Base-by-base conservation (phyloP, 2,797 vertebrate genomes). In the Dryobates pubescens region DNA sequence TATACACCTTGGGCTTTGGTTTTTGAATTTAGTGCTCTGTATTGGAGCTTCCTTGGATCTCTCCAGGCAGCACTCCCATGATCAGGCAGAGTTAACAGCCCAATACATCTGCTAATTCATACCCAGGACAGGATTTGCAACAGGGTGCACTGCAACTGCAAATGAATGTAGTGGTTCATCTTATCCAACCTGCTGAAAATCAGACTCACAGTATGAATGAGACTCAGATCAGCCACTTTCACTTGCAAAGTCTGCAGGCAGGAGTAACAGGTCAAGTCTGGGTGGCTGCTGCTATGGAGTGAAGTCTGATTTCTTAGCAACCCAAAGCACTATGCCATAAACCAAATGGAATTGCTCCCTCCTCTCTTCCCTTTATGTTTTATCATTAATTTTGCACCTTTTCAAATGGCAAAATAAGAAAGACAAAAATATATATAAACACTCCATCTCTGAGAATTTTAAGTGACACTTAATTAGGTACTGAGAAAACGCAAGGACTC, bases 31-130 rank as follows among this genome's bases (percentile, higher is more conserved):
- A 62, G 11, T 30, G 16, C 22, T 82, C 16, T 53, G 14, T 65
- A 47, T 41, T 7, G n/a, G 23, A 41, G 30, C 5, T 93, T 62
- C 23, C 34, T 32, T 1, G 1, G 13, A 41, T 34, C 7, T 69
- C 59, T 57, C 24, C 45, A 62, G 34, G n/a, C 20, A 74, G 17
- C 24, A 24, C 2, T 49, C 0, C 1, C 18, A 1, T 5, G 19
- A 45, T 45, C 18, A 82, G 61, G 9, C 17, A 17, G 10, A 57
- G 47, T 41, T 76, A 87, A 58, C 24, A 84, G 22, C 1, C 9
- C 63, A 67, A 69, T 32, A 11, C n/a, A 3, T 47, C 18, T 78
- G 45, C 24, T 81, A 51, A 24, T 73, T 75, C 18, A 23, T 32
- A 57, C 75, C 22, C 43, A 56, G 32, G 29, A 72, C 1, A 65